Base-by-base conservation (phyloP, 2,797 vertebrate genomes). In the Sebastes ruberrimus region DNA sequence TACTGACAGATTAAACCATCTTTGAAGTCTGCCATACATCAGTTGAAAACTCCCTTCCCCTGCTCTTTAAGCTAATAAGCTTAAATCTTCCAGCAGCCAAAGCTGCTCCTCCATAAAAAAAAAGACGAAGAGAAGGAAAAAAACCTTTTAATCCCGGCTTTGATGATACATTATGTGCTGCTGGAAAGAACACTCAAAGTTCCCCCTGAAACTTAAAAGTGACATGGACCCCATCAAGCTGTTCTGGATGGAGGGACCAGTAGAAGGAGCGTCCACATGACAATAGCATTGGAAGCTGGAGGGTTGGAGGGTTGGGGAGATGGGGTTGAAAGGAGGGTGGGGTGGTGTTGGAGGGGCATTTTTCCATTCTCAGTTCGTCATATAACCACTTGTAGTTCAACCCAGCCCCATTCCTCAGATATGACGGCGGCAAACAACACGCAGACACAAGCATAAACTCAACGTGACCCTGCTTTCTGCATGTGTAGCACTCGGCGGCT, bases 1-100 rank as follows among this genome's bases (percentile, higher is more conserved):
- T 91, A 92, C 93, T 86, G 91, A 94, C 93, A 95, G 95, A 95
- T 96, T 96, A 95, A 94, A 94, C 90, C 93, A 95, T 95, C 95
- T 96, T 95, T 96, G 95, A 96, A 94, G 95, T 95, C 90, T 90
- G 90, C 93, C 88, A 90, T 94, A 94, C 94, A 95, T 95, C 93
- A 95, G 89, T 91, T 92, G 88, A 95, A 94, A 88, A 93, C 93
- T 94, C 91, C 91, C 93, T 94, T 94, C 94, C 88, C 83, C 86
- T 92, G 91, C 91, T 95, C 94, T 94, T 94, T 93, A 94, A 94
- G 93, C 94, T 96, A 96, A 95, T 95, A 95, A 94, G 96, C 95
- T 95, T 95, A 96, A 95, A 95, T 95, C 95, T 94, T 93, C 91
- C 91, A 90, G 90, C 94, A 93, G 88, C 92, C 91, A 94, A 93